phyloP scores from a whole-genome alignment of 2,113 vertebrate species.

The Antidorcas marsupialis region DNA sequence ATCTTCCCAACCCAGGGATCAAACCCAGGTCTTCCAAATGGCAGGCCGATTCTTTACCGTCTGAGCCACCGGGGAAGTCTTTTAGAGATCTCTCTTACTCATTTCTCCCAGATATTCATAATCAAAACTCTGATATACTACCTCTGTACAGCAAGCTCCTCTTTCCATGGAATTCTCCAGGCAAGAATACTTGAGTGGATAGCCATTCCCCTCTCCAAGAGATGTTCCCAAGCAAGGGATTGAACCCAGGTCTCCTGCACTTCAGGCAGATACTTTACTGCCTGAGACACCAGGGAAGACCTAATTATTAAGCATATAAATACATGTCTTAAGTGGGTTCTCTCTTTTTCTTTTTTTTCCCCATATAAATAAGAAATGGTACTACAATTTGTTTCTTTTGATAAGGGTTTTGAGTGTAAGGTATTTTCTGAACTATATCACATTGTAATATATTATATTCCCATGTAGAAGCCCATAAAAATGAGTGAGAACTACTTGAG shows the following conservation, averaged over 20 bases:
- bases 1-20: not conserved
- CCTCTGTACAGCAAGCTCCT: not conserved
- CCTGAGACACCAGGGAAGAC: not conserved
- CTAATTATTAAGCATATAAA: not conserved
- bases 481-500: conserved; percentile 26
- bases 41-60: not conserved
- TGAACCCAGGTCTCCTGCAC: not conserved
- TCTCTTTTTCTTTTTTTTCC: not conserved
- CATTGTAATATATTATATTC: not conserved
- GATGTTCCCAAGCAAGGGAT: not conserved
- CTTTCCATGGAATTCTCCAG: not conserved
- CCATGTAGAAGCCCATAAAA: not conserved
- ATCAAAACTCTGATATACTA: not conserved
- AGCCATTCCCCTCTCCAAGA: not conserved
- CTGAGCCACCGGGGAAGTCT: not conserved
- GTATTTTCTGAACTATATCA: conserved; percentile 33
- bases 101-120: not conserved
- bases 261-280: not conserved
- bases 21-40: not conserved
- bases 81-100: not conserved
- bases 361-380: not conserved
- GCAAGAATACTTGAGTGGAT: not conserved
- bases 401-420: not conserved
- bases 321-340: not conserved
- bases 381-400: not conserved